Evolutionary conservation across 1,140 invertebrate species (phyloP).

Genomic region (Pseudobourletiella spinata): DNA sequence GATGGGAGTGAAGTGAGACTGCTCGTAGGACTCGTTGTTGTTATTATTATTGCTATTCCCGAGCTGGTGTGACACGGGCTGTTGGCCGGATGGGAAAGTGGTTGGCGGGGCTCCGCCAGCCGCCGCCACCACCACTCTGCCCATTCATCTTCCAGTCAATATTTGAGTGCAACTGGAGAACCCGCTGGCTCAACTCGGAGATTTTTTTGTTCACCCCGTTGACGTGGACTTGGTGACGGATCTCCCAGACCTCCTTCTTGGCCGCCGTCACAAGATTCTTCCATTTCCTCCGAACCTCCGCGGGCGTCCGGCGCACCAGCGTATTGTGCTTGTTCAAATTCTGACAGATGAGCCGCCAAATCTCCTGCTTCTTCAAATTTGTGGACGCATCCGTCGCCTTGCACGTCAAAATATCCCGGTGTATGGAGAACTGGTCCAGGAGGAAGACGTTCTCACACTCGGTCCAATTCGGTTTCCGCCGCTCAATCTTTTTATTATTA

Average conservation of each 20-base stretch:
- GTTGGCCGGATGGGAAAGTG: conserved; percentile 10
- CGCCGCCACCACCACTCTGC: background rate
- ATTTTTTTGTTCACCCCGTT: conserved; percentile 29
- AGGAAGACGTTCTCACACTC: conserved; percentile 35
- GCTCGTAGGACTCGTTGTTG: conserved; percentile 15
- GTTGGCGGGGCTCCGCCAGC: conserved; percentile 4
- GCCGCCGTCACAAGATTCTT: conserved; percentile 36
- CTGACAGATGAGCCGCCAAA: conserved; percentile 35
- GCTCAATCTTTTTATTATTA: conserved; percentile 20
- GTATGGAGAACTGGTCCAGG: conserved; percentile 33
- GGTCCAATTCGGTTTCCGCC: conserved; percentile 36
- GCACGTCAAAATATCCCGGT: conserved; percentile 34
- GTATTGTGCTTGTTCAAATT: conserved; percentile 34
- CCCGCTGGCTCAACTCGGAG: conserved; percentile 33
- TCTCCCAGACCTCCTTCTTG: conserved; percentile 36
- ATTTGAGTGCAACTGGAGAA: conserved; percentile 33
- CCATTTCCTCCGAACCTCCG: conserved; percentile 36
- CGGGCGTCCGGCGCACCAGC: conserved; percentile 32
- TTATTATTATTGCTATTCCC: no score
- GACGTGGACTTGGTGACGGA: conserved; percentile 33
- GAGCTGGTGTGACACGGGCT: conserved; percentile 3
- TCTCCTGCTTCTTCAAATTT: conserved; percentile 35
- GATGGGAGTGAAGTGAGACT: conserved; percentile 30
- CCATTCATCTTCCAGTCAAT: conserved; percentile 13
- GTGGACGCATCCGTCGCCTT: conserved; percentile 35